A percentile compares a stretch with the other conserved stretches of the same genome.
Conservation (phyloP, 1,140 invertebrate species). For the Piezodorus guildinii region DNA sequence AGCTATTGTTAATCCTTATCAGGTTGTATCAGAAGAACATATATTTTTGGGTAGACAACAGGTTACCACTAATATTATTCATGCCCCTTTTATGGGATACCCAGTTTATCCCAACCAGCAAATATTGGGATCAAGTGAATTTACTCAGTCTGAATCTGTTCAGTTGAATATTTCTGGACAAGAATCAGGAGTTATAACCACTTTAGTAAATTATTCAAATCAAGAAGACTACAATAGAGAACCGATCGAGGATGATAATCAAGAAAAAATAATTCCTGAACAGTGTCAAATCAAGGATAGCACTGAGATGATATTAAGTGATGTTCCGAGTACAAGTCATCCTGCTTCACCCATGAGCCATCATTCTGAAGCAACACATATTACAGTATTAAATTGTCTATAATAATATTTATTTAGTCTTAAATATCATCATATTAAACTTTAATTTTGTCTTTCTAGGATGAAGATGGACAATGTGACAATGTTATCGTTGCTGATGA, state of each 20-base stretch:
- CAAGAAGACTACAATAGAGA: slow-evolving; percentile 1
- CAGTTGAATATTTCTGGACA: slow-evolving; percentile 6
- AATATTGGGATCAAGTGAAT: slow-evolving; percentile 1
- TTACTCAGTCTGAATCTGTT: background rate
- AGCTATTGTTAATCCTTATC: slow-evolving; percentile 19
- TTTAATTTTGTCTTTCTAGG: no score
- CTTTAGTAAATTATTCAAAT: slow-evolving; percentile 4
- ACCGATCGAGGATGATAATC: slow-evolving; percentile 6
- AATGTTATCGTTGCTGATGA: no score
- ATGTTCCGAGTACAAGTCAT: background rate
- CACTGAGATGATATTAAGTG: background rate
- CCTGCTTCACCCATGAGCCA: slow-evolving; percentile 3
- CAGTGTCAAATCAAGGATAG: background rate
- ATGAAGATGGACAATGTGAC: no score
- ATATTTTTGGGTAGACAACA: slow-evolving; percentile 19
- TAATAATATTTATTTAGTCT: background rate
- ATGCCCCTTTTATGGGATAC: slow-evolving; percentile 19
- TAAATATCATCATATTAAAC: no score
- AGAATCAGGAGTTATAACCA: background rate
- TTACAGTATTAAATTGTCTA: background rate
- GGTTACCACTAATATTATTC: slow-evolving; percentile 19
- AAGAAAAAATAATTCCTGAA: no score
- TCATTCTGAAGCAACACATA: slow-evolving; percentile 1
- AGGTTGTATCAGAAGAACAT: slow-evolving; percentile 23
- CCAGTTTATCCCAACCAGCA: slow-evolving; percentile 16